Percentiles rank a stretch among this genome's conserved stretches.
Evolutionary conservation across 1,140 invertebrate genomes (phyloP).

Genomic region (Euwallacea similis): DNA sequence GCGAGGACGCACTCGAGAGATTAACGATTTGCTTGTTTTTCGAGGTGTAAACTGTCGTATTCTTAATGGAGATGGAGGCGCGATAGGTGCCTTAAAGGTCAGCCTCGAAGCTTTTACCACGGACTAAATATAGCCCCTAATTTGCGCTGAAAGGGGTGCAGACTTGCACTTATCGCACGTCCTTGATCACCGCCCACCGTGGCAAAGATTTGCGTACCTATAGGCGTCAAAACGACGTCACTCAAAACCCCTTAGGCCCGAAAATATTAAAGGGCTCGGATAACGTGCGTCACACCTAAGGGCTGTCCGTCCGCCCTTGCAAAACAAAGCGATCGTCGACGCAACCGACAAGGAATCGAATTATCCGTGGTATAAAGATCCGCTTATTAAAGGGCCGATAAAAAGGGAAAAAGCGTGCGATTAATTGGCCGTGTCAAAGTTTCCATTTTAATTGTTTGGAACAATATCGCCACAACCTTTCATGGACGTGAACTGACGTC

Average conservation of each 20-base stretch:
- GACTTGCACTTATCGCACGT: too few relatives aligned
- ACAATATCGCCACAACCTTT: background rate
- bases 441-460: slow-evolving; percentile 5
- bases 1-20: background rate
- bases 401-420: background rate
- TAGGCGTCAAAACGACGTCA: too few relatives aligned
- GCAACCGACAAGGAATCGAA: too few relatives aligned
- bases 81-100: slow-evolving; percentile 12
- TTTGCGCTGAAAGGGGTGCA: background rate
- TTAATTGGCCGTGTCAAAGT: slow-evolving; percentile 10
- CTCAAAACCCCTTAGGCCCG: too few relatives aligned
- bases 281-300: too few relatives aligned
- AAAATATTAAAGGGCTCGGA: too few relatives aligned
- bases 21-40: slow-evolving; percentile 17
- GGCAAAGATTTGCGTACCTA: too few relatives aligned
- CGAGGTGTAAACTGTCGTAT: slow-evolving; percentile 4
- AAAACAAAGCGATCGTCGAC: too few relatives aligned
- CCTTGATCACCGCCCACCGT: too few relatives aligned
- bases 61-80: slow-evolving; percentile 1
- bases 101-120: background rate
- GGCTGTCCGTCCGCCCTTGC: too few relatives aligned
- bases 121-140: background rate
- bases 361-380: too few relatives aligned
- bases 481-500: background rate
- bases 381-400: too few relatives aligned